phyloP scores from a whole-genome alignment of 2,113 vertebrate species.

The Pteronura brasiliensis region DNA sequence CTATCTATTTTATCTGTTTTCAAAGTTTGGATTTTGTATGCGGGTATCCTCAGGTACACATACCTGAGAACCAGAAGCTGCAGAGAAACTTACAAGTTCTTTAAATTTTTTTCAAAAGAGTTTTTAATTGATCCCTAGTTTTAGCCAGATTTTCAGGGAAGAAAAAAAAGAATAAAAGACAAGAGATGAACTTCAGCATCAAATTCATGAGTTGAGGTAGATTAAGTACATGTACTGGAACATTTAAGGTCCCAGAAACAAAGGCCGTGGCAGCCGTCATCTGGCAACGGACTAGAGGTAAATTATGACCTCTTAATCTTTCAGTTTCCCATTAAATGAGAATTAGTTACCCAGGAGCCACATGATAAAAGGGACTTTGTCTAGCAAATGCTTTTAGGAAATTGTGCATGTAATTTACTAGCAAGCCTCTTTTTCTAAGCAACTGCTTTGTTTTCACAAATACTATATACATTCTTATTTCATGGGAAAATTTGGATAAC shows the following conservation, averaged over 20 bases:
- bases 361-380: neutral
- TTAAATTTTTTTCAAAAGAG: neutral
- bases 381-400: conserved; percentile 3
- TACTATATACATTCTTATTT: neutral
- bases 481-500: neutral
- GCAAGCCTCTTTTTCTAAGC: neutral
- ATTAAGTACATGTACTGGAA: neutral
- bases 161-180: neutral
- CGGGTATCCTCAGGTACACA: neutral
- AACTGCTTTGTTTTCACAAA: neutral
- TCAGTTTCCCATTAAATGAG: neutral
- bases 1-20: neutral
- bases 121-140: neutral
- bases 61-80: neutral
- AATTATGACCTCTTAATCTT: neutral
- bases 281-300: neutral
- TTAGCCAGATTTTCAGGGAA: neutral
- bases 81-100: neutral
- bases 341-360: neutral
- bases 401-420: neutral
- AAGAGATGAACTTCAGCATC: neutral
- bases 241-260: neutral
- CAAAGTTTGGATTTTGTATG: neutral
- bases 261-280: neutral
- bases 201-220: neutral